These are phyloP conservation scores for Leptopterna dolabrata DNA, from an alignment of 2,888 invertebrate genomes.

Conservation along the genomic window DNA sequence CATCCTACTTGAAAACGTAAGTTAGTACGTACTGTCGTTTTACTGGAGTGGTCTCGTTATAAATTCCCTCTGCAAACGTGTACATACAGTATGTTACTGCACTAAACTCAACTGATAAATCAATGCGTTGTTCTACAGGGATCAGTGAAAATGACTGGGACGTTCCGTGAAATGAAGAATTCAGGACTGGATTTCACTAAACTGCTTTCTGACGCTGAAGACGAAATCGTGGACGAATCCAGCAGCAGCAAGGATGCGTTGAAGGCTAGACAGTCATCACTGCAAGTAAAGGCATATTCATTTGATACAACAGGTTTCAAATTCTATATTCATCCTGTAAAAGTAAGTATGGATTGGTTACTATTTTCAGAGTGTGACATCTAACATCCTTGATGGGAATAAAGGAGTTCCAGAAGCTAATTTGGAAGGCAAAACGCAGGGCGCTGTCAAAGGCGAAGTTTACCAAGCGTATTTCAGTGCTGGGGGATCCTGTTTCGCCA, in stretches of 20 bases:
- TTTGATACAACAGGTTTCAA: no score
- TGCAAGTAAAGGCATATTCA: slow-evolving; percentile 57
- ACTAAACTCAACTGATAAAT: no score
- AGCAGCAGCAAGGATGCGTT: neutral
- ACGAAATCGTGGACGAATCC: slow-evolving; percentile 63
- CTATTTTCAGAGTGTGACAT: slow-evolving; percentile 40
- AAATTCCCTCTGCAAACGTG: neutral
- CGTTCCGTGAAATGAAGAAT: slow-evolving; percentile 78
- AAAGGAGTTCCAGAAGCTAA: slow-evolving; percentile 8
- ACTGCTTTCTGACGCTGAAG: slow-evolving; percentile 71
- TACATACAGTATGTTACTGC: neutral
- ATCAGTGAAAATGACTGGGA: slow-evolving; percentile 69
- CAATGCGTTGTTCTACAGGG: slow-evolving; percentile 66
- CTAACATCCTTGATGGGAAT: slow-evolving; percentile 23
- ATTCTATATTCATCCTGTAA: neutral
- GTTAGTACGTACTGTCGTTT: no score
- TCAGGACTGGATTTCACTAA: slow-evolving; percentile 83
- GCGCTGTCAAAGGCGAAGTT: slow-evolving; percentile 73
- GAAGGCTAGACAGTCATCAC: slow-evolving; percentile 57
- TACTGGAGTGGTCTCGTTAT: neutral
- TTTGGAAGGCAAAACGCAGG: slow-evolving; percentile 64
- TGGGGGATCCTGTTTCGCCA: slow-evolving; percentile 75
- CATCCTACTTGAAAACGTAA: slow-evolving; percentile 68
- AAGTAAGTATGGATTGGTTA: neutral
- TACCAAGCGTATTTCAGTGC: slow-evolving; percentile 79